phyloP scores from a whole-genome alignment of 2,113 vertebrate genomes.

The Corvus hawaiiensis region DNA sequence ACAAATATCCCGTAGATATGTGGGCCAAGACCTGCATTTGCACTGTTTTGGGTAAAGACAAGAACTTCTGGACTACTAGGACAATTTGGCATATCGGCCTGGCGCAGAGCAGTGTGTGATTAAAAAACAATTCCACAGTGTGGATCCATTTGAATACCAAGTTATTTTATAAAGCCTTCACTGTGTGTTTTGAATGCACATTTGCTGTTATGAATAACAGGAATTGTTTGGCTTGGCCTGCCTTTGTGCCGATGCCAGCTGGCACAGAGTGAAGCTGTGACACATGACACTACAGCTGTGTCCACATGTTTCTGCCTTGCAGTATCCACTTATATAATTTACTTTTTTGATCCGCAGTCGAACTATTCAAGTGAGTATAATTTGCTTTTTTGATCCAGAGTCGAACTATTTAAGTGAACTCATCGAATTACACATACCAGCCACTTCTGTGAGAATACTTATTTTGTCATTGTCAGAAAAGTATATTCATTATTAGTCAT shows the following conservation, averaged over 20 bases:
- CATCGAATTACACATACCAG: constrained; percentile 85
- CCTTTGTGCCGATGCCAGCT: constrained; percentile 85
- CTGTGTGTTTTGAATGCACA: constrained; percentile 81
- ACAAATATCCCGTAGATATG: background rate
- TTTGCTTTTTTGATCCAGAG: constrained; percentile 72
- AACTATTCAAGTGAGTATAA: constrained; percentile 68
- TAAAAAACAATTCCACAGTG: constrained; percentile 70
- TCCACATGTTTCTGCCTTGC: constrained; percentile 85
- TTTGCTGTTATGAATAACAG: constrained; percentile 93
- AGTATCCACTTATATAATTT: constrained; percentile 81
- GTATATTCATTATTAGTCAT: constrained; percentile 46
- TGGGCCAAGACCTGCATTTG: background rate
- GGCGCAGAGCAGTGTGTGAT: constrained; percentile 62
- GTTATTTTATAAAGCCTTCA: constrained; percentile 78
- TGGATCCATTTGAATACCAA: constrained; percentile 73
- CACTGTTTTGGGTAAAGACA: constrained; percentile 62
- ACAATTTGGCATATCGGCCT: constrained; percentile 55
- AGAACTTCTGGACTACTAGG: constrained; percentile 59
- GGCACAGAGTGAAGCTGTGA: constrained; percentile 79
- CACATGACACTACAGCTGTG: constrained; percentile 95
- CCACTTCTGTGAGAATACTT: constrained; percentile 82
- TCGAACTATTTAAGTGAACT: constrained; percentile 81
- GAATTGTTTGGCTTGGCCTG: constrained; percentile 88
- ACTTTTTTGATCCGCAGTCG: constrained; percentile 82
- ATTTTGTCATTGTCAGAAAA: constrained; percentile 74